Evolutionary conservation across 2,113 vertebrate species (phyloP), one percentile per base, ranked within the genome.

Genomic region (Sander lucioperca): DNA sequence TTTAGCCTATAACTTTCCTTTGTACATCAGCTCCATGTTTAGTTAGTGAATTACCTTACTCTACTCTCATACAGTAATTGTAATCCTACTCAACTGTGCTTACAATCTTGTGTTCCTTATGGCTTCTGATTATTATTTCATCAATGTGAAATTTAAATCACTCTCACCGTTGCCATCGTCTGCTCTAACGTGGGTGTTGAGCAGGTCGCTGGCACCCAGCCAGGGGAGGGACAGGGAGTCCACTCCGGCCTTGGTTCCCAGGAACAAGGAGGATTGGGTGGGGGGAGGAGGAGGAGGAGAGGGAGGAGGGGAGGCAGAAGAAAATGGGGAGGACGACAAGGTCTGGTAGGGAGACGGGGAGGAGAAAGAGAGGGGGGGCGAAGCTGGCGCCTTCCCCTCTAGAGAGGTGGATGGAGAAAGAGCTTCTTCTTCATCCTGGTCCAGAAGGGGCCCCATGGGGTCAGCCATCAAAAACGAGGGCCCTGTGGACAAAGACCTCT

Each of bases 381-480:
- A 95, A 77, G 88, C 83, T 48, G 92, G 80, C 5, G 71, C 83
- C 90, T 88, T 90, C 95, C 96, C 97, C 96, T 97, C 97, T 85
- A 97, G 93, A 92, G 83, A 93, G 79, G 82, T 91, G 82, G 92
- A 92, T 80, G 90, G 92, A 90, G 94, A 94, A 64, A 95, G 92
- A 89, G 88, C 88, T 91, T 94, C 92, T 88, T 95, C 94, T 94
- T 95, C 94, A 93, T 96, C 96, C 94, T 97, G 95, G 94, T 99
- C 97, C 94, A 98, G 95, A 94, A 98, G 97, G 95, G 94, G 93
- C 96, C 97, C 92, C 79, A 94, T 92, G 87, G 89, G 93, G 95
- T 99, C 98, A 99, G 97, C 98, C 98, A 92, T 97, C 98, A 96
- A 97, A 97, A 95, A 97, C 89, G 94, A 96, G 96, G 95, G 95